phyloP scores from a whole-genome alignment of 2,113 vertebrate genomes.

The Oxygymnocypris stewartii region DNA sequence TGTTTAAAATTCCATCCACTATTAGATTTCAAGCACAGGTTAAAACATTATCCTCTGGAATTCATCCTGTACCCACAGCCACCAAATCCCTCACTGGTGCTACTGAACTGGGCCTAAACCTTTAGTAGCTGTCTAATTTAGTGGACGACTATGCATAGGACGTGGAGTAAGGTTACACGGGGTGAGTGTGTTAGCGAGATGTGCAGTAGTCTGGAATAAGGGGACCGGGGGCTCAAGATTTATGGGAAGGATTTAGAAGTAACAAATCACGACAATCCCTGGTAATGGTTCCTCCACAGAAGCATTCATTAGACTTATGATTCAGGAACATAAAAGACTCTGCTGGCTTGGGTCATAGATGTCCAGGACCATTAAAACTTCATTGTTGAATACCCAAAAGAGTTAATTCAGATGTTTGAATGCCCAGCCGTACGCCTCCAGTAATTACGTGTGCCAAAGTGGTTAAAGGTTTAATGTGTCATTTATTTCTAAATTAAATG shows the following conservation, averaged over 20 bases:
- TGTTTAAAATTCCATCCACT: slow-evolving; percentile 46
- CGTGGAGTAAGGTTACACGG: slow-evolving; percentile 12
- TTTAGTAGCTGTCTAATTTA: slow-evolving; percentile 26
- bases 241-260: slow-evolving; percentile 52
- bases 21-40: slow-evolving; percentile 49
- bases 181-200: slow-evolving; percentile 33
- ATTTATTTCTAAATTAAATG: neutral
- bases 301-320: slow-evolving; percentile 18
- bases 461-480: neutral
- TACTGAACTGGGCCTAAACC: slow-evolving; percentile 36
- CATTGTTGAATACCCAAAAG: slow-evolving; percentile 8
- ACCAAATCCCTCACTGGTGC: slow-evolving; percentile 21
- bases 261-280: slow-evolving; percentile 52
- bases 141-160: slow-evolving; percentile 14
- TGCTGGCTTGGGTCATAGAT: slow-evolving; percentile 2
- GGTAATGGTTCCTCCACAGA: slow-evolving; percentile 46
- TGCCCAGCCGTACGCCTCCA: neutral
- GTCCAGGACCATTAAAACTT: slow-evolving; percentile 26
- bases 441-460: neutral
- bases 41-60: slow-evolving; percentile 40
- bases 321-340: slow-evolving; percentile 25
- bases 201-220: slow-evolving; percentile 23
- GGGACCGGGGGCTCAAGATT: slow-evolving; percentile 46
- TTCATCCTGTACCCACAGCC: slow-evolving; percentile 33
- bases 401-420: slow-evolving; percentile 2